Evolutionary conservation across 2,113 vertebrate genomes (phyloP), one percentile per base, ranked within the genome.

Genomic region (Paratilapia polleni): DNA sequence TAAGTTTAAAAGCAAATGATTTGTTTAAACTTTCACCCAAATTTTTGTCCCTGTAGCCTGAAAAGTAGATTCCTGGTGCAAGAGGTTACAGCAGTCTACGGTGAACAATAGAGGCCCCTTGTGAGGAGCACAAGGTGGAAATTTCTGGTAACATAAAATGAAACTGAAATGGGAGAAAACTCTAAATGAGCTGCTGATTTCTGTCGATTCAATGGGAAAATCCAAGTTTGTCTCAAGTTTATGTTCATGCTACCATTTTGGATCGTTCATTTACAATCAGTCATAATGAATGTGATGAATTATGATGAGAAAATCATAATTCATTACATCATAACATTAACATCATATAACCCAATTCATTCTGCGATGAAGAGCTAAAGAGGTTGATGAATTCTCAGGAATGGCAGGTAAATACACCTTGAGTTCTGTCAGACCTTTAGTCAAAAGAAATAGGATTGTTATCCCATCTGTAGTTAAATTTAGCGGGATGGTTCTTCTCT

Each of bases 241-340:
- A 31, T 0, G 0, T 73, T 43, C 14, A 11, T 4, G 64, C 8
- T 68, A 11, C 15, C 5, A 70, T 49, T 6, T 28, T 52, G 10
- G 17, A 70, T 70, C 17, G 52, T 31, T 54, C 68, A 52, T 49
- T 73, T 28, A 12, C 26, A 73, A 73, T 73, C 66, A 73, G 66
- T 17, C 0, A 1, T 15, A 52, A 70, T 52, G 0, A 0, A 41
- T 70, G 15, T 0, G 1, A 28, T 70, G 9, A 52, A 28, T 47
- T 4, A 26, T 26, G 22, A 19, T 14, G 14, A 68, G 52, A 24
- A n/a, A n/a, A n/a, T n/a, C n/a, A n/a, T n/a, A n/a, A n/a, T n/a
- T n/a, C n/a, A n/a, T n/a, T 0, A 0, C 43, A 73, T 8, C 49
- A 41, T 28, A 49, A 70, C 26, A 22, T 41, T 41, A 4, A 12